Evolutionary conservation across 2,797 vertebrate species (phyloP), one percentile per base, ranked within the genome.

Genomic region (Sparus aurata): DNA sequence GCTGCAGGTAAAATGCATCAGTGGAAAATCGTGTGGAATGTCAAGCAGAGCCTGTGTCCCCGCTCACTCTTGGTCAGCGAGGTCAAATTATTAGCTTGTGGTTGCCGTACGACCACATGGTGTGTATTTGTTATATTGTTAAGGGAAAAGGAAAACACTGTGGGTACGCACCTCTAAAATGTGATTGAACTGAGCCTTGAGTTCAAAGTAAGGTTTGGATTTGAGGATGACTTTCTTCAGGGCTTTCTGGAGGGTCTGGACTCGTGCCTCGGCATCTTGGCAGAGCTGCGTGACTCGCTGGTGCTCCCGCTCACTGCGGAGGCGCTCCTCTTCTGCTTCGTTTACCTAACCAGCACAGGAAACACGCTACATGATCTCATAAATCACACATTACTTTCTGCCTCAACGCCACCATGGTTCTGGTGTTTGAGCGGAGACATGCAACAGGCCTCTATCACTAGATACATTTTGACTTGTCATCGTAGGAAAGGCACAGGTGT

Each of bases 101-200:
- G 15, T 63, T 13, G 5, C 55, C 22, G 30, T 16, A 20, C 10
- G 34, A 64, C 38, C 17, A 49, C n/a, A 27, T 11, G 3, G 11
- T 63, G 15, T 54, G 25, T 23, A 23, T 74, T 13, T 55, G 22
- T 45, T 43, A 12, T 38, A 27, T 0, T 54, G 10, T 16, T 7
- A 20, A 34, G 30, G 6, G 34, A 30, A 69, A 27, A 0, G 15
- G 47, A 34, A 54, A 16, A 41, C 15, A 3, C 1, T 1, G 20
- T 20, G 2, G 16, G 22, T 0, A 68, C 80, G 82, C 75, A 97
- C 97, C 97, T 98, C 97, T 25, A 98, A 89, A 57, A 97, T 96
- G 78, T 97, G 96, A 91, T 97, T 98, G 92, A 98, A 97, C 82
- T 98, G 97, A 58, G 95, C 96, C 90, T 98, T 98, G 63, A 98